Conservation (phyloP, 2,888 invertebrate species). For the Drosophila niveifrons region DNA sequence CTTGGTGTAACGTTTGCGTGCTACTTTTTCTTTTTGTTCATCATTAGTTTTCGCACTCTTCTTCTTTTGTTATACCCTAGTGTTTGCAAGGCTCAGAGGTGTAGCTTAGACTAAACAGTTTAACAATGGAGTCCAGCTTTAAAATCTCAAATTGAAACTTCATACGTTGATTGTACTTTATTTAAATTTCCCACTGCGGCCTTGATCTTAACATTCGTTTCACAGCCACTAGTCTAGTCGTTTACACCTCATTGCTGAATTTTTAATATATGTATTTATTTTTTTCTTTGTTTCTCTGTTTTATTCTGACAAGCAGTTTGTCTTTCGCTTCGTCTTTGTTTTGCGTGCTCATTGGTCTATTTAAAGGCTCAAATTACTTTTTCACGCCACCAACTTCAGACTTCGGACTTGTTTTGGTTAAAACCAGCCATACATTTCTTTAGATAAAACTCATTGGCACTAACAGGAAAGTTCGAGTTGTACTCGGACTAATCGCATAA, state of each 20-base stretch:
- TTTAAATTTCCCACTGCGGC: neutral
- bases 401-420: conserved; percentile 17
- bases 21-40: conserved; percentile 51
- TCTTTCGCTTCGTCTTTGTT: conserved; percentile 41
- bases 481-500: conserved; percentile 4
- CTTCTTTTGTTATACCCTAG: conserved; percentile 17
- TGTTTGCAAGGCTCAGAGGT: neutral
- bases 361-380: conserved; percentile 74
- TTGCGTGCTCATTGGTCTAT: conserved; percentile 58
- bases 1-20: conserved; percentile 36
- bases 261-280: conserved; percentile 11
- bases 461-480: conserved; percentile 13
- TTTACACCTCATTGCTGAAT: neutral
- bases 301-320: conserved; percentile 54
- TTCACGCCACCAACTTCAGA: conserved; percentile 59
- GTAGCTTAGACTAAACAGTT: neutral
- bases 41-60: conserved; percentile 74
- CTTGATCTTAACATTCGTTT: neutral
- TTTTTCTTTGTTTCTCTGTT: conserved; percentile 34
- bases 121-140: neutral
- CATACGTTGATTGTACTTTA: neutral
- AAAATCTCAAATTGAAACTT: too few relatives aligned
- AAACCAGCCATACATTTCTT: conserved; percentile 30
- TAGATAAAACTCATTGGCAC: conserved; percentile 17
- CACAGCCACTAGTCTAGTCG: conserved; percentile 6